A percentile compares a stretch with the other conserved stretches of the same genome.
phyloP scores from a whole-genome alignment of 2,113 vertebrate genomes.

The Epinephelus cyanopodus region DNA sequence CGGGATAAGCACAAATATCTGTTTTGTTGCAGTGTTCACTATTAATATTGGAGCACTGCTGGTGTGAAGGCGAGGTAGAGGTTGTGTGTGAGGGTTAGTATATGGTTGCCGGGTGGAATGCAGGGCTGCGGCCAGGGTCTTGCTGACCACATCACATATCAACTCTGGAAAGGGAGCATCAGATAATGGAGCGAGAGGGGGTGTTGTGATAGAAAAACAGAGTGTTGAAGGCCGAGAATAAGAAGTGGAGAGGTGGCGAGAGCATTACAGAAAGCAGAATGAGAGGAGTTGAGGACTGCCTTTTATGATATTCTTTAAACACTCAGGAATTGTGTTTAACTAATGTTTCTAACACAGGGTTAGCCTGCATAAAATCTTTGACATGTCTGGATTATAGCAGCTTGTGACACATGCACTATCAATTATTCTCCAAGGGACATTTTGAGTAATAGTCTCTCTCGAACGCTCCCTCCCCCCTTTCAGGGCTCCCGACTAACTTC shows the following conservation, averaged over 20 bases:
- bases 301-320: background rate
- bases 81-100: constrained; percentile 14
- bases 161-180: constrained; percentile 5
- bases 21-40: background rate
- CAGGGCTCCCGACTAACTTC: no score
- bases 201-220: background rate
- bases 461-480: no score
- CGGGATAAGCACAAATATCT: background rate
- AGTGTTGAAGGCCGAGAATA: background rate
- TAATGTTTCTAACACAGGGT: background rate
- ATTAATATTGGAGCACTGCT: background rate
- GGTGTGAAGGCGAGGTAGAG: background rate
- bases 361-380: background rate
- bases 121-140: constrained; percentile 38
- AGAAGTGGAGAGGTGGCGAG: background rate
- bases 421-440: background rate
- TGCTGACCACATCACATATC: constrained; percentile 54
- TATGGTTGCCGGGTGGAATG: constrained; percentile 27
- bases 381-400: background rate
- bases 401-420: background rate
- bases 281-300: background rate
- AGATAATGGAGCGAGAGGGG: constrained; percentile 26
- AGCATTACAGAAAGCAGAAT: background rate
- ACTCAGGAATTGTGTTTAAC: background rate
- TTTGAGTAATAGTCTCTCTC: background rate